phyloP scores from a whole-genome alignment of 2,888 invertebrate genomes.

The Ceraclea dissimilis region DNA sequence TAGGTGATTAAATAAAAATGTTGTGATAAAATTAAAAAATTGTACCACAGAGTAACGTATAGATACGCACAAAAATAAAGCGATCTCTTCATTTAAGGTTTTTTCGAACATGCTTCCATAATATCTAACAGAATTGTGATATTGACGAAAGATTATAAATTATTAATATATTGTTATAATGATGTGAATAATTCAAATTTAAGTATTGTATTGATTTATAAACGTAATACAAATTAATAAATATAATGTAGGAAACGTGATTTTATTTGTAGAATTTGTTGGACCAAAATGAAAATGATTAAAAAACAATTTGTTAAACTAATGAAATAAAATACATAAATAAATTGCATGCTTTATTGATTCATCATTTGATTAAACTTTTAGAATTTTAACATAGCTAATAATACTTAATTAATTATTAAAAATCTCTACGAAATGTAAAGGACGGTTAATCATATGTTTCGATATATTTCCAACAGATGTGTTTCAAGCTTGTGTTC shows the following conservation, averaged over 20 bases:
- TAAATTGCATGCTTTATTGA: no score
- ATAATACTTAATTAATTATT: no score
- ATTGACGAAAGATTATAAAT: not conserved
- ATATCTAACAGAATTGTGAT: slow-evolving; percentile 26
- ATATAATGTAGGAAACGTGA: slow-evolving; percentile 10
- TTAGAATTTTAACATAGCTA: no score
- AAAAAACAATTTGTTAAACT: not conserved
- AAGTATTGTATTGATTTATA: not conserved
- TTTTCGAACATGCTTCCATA: slow-evolving; percentile 19
- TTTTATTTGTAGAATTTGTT: slow-evolving; percentile 22
- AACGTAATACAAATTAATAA: no score
- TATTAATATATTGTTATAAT: not conserved
- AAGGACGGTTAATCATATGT: no score
- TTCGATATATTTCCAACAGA: no score
- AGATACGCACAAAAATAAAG: slow-evolving; percentile 19
- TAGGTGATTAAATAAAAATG: not conserved
- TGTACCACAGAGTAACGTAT: slow-evolving; percentile 10
- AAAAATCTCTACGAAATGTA: no score
- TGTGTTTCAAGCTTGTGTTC: no score
- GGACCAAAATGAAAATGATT: slow-evolving; percentile 20
- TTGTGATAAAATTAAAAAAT: not conserved
- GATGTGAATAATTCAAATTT: not conserved
- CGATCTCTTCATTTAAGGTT: slow-evolving; percentile 15
- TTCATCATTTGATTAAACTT: no score
- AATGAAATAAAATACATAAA: not conserved